Conservation (phyloP, 2,797 vertebrate genomes). For the Chelon labrosus region DNA sequence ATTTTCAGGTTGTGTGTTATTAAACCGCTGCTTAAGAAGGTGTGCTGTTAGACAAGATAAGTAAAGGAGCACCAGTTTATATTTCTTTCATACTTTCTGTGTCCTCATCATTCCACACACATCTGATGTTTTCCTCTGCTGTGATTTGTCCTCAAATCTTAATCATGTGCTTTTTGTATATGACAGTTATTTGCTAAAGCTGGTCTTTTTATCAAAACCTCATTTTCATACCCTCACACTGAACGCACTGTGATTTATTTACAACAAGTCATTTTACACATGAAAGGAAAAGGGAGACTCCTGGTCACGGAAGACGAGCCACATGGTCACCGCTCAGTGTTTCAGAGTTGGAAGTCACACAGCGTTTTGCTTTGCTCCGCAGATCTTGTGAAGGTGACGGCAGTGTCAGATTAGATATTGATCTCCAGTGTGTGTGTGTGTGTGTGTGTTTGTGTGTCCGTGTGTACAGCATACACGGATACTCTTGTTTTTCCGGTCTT, state of each 20-base stretch:
- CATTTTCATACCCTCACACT: neutral
- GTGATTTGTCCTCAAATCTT: neutral
- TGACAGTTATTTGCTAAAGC: neutral
- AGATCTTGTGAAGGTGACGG: constrained; percentile 63
- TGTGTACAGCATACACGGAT: constrained; percentile 4
- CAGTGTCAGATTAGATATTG: constrained; percentile 69
- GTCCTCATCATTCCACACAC: too few species aligned
- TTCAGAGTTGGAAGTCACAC: constrained; percentile 49
- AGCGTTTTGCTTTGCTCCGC: constrained; percentile 44
- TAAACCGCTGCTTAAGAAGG: neutral
- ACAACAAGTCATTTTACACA: neutral
- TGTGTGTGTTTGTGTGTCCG: constrained; percentile 2
- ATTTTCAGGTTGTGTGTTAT: neutral
- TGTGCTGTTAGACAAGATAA: neutral
- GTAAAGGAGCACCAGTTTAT: neutral
- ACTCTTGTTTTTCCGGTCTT: constrained; percentile 4
- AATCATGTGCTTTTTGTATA: neutral
- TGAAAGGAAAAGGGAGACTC: neutral
- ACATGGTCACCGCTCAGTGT: constrained; percentile 2
- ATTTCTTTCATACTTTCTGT: neutral
- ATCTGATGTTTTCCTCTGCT: too few species aligned
- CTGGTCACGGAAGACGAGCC: neutral
- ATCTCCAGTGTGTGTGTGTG: constrained; percentile 34
- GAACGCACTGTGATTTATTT: neutral
- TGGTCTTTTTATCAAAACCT: too few species aligned